Evolutionary conservation across 1,140 invertebrate species (phyloP).

Genomic region (Drosophila novamexicana): DNA sequence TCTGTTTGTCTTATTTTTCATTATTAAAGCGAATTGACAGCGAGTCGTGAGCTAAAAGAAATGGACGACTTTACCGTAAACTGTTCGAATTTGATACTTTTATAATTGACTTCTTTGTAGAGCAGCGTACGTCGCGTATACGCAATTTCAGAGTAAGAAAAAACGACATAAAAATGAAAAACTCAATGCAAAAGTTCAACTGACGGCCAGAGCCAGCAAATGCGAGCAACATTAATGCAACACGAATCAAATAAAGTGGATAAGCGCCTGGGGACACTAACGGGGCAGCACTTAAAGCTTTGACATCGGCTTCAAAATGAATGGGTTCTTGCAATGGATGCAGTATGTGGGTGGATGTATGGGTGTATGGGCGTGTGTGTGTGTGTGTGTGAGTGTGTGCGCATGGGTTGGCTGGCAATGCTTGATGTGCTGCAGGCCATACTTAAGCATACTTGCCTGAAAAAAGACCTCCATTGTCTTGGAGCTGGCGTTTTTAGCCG

Average conservation of each 20-base stretch:
- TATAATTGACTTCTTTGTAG: slow-evolving; percentile 52
- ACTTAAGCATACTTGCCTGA: slow-evolving; percentile 78
- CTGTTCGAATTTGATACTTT: slow-evolving; percentile 69
- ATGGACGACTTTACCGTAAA: slow-evolving; percentile 9
- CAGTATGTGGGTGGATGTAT: not conserved
- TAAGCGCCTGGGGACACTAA: slow-evolving; percentile 39
- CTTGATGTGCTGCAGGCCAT: too few relatives aligned
- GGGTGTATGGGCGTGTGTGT: not conserved
- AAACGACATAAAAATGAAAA: slow-evolving; percentile 25
- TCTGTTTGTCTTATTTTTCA: not conserved
- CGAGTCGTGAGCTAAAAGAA: not conserved
- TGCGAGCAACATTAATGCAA: slow-evolving; percentile 26
- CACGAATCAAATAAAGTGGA: slow-evolving; percentile 54
- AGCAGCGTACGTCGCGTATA: slow-evolving; percentile 38
- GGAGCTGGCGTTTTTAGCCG: slow-evolving; percentile 94
- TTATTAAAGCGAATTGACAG: slow-evolving; percentile 20
- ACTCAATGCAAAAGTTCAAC: slow-evolving; percentile 29
- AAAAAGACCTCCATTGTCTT: slow-evolving; percentile 91
- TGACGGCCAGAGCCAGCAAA: not conserved
- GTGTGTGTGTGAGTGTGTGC: too few relatives aligned
- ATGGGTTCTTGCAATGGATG: not conserved
- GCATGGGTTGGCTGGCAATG: too few relatives aligned
- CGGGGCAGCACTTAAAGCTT: slow-evolving; percentile 41
- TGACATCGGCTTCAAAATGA: slow-evolving; percentile 33
- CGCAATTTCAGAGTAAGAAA: slow-evolving; percentile 32